Base-by-base conservation (phyloP, 2,888 invertebrate genomes). In the Drosophila mayaguana region DNA sequence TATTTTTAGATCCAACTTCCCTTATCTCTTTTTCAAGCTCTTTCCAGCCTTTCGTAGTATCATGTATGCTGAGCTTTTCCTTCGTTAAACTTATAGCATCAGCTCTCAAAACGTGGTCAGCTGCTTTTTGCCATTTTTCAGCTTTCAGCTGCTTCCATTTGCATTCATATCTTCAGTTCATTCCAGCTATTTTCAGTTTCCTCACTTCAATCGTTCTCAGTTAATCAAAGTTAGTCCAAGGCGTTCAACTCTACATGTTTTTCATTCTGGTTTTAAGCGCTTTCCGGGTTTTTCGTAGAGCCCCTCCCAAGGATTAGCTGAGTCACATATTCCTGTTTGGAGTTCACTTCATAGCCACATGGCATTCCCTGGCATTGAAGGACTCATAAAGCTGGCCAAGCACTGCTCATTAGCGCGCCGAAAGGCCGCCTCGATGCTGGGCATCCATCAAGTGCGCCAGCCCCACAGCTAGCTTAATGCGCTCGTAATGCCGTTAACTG, bases 401-500 rank as follows among this genome's bases (percentile, higher is more conserved):
- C 18, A 45, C 32, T 16, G 32, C 67, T 65, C 65, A 65, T 65
- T 66, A 66, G 66, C 32, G 55, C 32, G 54, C 32, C 34, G 45
- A 54, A 40, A 38, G 66, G 38, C 8, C 28, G 16, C 32, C 7
- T 32, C 32, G 22, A 14, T 46, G 54, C 53, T 12, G 50, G 42
- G 65, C 59, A 50, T 60, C 28, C 36, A 48, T 59, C 59, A 48
- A 28, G 48, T 16, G 57, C 5, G 46, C 20, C n/a, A 14, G 38
- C 38, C 22, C n/a, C 28, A 16, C 2, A 14, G 42, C 40, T 12
- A 20, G 36, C 50, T 54, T 77, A 63, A 65, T 72, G 67, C 36
- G 72, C 40, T 56, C 57, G 50, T 79, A 87, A 84, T 87, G 54
- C 53, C 57, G 46, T 53, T 61, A 62, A 65, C 20, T 32, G 50